Evolutionary conservation across 2,888 invertebrate species (phyloP).

Genomic region (Oligia fasciuncula): DNA sequence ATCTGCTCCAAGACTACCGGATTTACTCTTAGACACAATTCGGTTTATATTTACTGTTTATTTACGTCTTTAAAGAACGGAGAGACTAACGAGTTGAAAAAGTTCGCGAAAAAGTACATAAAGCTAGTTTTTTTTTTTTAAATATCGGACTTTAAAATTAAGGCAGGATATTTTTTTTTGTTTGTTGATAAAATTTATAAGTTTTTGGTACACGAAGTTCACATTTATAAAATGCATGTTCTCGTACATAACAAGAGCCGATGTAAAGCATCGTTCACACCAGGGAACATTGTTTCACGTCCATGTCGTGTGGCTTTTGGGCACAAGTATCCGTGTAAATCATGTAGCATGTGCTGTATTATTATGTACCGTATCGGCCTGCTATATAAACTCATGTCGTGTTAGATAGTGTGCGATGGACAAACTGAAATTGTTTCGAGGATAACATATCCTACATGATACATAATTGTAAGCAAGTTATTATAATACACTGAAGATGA

Average conservation of each 20-base stretch:
- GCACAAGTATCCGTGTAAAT: slow-evolving; percentile 41
- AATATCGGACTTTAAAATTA: slow-evolving; percentile 40
- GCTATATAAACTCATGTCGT: background rate
- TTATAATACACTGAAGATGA: too few relatives aligned
- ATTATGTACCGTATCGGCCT: background rate
- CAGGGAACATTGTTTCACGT: slow-evolving; percentile 38
- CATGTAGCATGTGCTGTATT: slow-evolving; percentile 39
- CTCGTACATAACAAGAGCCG: slow-evolving; percentile 6
- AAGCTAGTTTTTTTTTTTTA: slow-evolving; percentile 31
- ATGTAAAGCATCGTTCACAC: slow-evolving; percentile 41
- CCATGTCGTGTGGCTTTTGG: slow-evolving; percentile 37
- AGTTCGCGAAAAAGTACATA: slow-evolving; percentile 31
- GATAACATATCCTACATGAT: background rate
- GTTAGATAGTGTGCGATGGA: background rate
- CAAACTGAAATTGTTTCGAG: background rate
- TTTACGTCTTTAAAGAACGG: slow-evolving; percentile 35
- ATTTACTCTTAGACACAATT: slow-evolving; percentile 49
- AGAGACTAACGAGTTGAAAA: slow-evolving; percentile 46
- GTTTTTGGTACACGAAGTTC: slow-evolving; percentile 9
- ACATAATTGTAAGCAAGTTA: background rate
- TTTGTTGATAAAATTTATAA: background rate
- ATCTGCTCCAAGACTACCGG: slow-evolving; percentile 34
- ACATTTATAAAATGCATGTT: slow-evolving; percentile 5
- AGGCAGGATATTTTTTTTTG: background rate
- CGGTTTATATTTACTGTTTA: slow-evolving; percentile 55